Base-by-base conservation (phyloP, 2,113 vertebrate species). In the Microcebus ravelobensis region DNA sequence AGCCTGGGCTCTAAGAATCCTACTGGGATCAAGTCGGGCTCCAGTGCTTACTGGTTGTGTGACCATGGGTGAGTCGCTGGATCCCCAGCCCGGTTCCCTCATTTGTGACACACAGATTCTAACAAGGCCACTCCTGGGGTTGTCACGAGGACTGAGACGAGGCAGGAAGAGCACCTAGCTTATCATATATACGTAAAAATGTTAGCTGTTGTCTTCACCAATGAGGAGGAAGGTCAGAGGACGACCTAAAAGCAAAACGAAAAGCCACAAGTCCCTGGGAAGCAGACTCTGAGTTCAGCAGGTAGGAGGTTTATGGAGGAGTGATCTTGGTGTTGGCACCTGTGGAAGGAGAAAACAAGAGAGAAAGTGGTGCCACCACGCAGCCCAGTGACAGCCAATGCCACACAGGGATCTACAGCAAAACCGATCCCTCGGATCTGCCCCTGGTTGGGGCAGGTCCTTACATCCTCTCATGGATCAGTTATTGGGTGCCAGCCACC, bases 171-270 rank as follows among this genome's bases (percentile, higher is more conserved):
- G 12, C 5, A 0, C 45, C 61, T 55, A 15, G 34, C 42, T 50
- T 39, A 11, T 10, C 4, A 0, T 14, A 63, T 50, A 31, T 20
- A 4, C 52, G 52, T 18, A 31, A 31, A 57, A 71, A 87, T 5
- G 50, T 17, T n/a, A 70, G 12, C 52, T 67, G 39, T 1, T 42
- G n/a, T 7, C 20, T 59, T 10, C 67, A 34, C 71, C 85, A n/a
- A 7, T 6, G 34, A 90, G 57, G 10, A 87, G 70, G 59, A 90
- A 65, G 42, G 73, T 85, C 86, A 67, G 48, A 63, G 3, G 55
- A 8, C n/a, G n/a, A 83, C 55, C 74, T 36, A 63, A 92, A 85
- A 79, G 71, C 11, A 87, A 84, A 91, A 68, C 50, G 63, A 70
- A 87, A 76, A 45, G n/a, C 52, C 8, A 0, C 12, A 63, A 23